Base-by-base conservation (phyloP, 1,140 invertebrate genomes). In the Zaprionus camerounensis region DNA sequence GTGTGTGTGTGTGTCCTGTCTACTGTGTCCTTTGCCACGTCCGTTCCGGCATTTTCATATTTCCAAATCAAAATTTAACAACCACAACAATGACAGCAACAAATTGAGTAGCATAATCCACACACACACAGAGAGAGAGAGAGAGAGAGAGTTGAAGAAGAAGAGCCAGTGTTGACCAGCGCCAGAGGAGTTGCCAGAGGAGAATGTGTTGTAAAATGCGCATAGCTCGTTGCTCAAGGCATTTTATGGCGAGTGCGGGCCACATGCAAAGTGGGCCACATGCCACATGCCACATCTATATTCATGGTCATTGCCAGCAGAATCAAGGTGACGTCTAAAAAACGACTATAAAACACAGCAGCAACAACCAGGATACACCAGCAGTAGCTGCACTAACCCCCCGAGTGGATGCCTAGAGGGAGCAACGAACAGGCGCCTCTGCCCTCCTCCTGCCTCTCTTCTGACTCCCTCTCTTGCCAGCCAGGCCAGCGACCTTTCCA, bases 231-330 rank as follows among this genome's bases (percentile, higher is more conserved):
- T 82, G 49, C 49, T 82, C 66, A 62, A 61, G 46, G 58, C 65
- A 83, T 82, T 79, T 82, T 68, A 83, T 38, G 31, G 49, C 53
- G 41, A 55, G 55, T 66, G 6, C 2, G 15, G 69, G 69, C 26
- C 56, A 55, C 59, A 78, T 83, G 83, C 84, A 88, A 86, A 88
- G 84, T 88, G 84, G 83, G 83, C n/a, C 41, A n/a, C 7, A 81
- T 86, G 69, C 26, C 56, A n/a, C 7, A 80, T 31, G 31, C 26
- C 38, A 53, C 68, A 76, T 68, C 69, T 72, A 90, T 85, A 80
- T 90, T 90, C 85, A 90, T 91, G 85, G 85, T 90, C 85, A 90
- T 80, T 85, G 86, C 85, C 85, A 91, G 76, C 85, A 80, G 68
- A 75, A 82, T 85, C 85, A 90, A 85, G 85, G 86, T 91, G 82